These are phyloP conservation scores for Acanthopagrus latus DNA, from an alignment of 2,797 vertebrate genomes.

Conservation along the genomic window DNA sequence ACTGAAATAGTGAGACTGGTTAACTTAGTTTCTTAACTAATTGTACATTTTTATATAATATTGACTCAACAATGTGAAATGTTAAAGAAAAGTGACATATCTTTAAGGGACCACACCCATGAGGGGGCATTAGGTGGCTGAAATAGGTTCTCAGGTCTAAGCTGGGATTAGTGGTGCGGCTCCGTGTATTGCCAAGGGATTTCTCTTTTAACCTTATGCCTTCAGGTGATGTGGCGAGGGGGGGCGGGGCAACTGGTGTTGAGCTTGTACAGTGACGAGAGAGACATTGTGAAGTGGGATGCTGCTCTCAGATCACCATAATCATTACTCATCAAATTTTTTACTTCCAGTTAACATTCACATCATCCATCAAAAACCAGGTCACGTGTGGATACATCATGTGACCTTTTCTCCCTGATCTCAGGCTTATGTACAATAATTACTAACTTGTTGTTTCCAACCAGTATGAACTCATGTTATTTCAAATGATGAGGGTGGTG, in stretches of 20 bases:
- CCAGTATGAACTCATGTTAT: too few species aligned
- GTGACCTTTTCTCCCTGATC: not conserved
- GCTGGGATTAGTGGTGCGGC: constrained; percentile 81
- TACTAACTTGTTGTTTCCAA: too few species aligned
- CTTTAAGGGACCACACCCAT: constrained; percentile 54
- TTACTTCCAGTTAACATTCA: not conserved
- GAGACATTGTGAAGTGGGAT: constrained; percentile 33
- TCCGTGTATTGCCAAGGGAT: constrained; percentile 77
- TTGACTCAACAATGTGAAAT: constrained; percentile 5
- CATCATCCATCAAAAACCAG: not conserved
- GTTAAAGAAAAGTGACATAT: constrained; percentile 28
- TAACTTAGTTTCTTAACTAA: too few species aligned
- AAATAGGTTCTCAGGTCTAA: constrained; percentile 79
- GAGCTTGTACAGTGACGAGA: constrained; percentile 30
- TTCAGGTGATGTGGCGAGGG: constrained; percentile 38
- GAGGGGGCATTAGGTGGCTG: constrained; percentile 78
- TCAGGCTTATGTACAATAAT: too few species aligned
- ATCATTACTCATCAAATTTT: constrained; percentile 30
- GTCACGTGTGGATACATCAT: not conserved
- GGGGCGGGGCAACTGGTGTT: constrained; percentile 6
- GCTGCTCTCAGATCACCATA: constrained; percentile 22
- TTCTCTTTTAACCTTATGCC: constrained; percentile 80
- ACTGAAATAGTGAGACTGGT: not conserved
- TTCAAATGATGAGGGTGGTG: too few species aligned
- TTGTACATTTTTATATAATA: not conserved